Evolutionary conservation across 2,797 vertebrate species (phyloP), one percentile per base, ranked within the genome.

Genomic region (Eutrigla gurnardus): DNA sequence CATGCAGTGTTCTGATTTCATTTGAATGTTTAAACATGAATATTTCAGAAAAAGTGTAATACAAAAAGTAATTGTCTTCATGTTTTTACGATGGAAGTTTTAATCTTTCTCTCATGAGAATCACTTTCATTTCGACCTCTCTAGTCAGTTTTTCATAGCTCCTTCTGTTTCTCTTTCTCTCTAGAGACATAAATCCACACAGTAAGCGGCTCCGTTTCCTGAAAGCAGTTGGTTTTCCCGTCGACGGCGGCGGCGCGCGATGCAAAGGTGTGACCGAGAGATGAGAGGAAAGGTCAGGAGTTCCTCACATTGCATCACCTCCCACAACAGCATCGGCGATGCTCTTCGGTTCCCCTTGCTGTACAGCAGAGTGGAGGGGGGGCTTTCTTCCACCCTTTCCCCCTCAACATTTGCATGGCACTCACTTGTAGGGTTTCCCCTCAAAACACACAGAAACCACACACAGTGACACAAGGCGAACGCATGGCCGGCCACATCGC

Each of bases 221-320:
- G 71, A 64, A 68, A 86, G 57, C 6, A 4, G 37, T 10, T 40
- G 6, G 70, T 62, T 68, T 70, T 86, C 40, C 74, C 45, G 7
- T 17, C 57, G 57, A 76, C 77, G 65, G 63, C 33, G 65, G 63
- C 33, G 18, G 17, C 3, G 39, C 4, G 66, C 68, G 65, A 74
- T 65, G 74, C 78, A 64, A 72, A 76, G 70, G 71, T 49, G 77
- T 85, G 85, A 80, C 74, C 81, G 71, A 70, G 77, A 75, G 72
- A 73, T 55, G 60, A 82, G 70, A 72, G 70, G 65, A 92, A 93
- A 93, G 91, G 89, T 88, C 90, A 92, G 88, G 88, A 89, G 84
- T 91, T 90, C 82, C 87, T 92, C 77, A 82, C 89, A 91, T 47
- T 61, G 77, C 52, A 25, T 72, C 64, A 70, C 80, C 83, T 82